Evolutionary conservation across 2,888 invertebrate species (phyloP), one percentile per base, ranked within the genome.

Genomic region (Drosophila lutescens): DNA sequence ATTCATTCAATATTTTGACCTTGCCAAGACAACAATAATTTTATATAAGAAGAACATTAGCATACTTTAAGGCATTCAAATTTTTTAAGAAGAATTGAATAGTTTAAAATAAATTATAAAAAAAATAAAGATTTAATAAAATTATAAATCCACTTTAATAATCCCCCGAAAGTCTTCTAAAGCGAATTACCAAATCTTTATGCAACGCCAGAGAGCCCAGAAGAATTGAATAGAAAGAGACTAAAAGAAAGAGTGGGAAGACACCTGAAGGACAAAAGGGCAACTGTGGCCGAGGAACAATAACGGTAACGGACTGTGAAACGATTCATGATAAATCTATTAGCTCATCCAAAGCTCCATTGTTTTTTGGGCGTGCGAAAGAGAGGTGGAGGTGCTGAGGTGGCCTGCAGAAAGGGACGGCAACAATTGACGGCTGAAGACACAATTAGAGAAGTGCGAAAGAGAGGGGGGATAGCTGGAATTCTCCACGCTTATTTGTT

Each of bases 301-400:
- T 49, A 49, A 70, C 69, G 46, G 38, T 44, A 68, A 75, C 56
- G 51, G 75, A 56, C 74, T 61, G 74, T 74, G 49, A 74, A 74
- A 74, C 68, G 74, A 74, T 74, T 74, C 68, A 49, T 61, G 68
- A 74, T 74, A 68, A 74, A 74, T 74, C 75, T 74, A 74, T 74
- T 74, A 74, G 74, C 68, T 34, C 62, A 51, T 41, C 73, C 72
- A 40, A 34, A 17, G 40, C 15, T 60, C 34, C 72, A 61, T 74
- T 74, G 74, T 63, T 43, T 17, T 12, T 43, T 40, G 47, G n/a
- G 2, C n/a, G 34, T 12, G 44, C 15, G 10, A 17, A 23, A n/a
- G 68, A 44, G 43, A 32, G 41, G 15, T 4, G 43, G 43, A 32
- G 41, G 15, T 4, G 0, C 1, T 30, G 40, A 13, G 34, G 26